These are phyloP conservation scores for Cetoscarus ocellatus DNA, from an alignment of 2,797 vertebrate species.

Conservation along the genomic window DNA sequence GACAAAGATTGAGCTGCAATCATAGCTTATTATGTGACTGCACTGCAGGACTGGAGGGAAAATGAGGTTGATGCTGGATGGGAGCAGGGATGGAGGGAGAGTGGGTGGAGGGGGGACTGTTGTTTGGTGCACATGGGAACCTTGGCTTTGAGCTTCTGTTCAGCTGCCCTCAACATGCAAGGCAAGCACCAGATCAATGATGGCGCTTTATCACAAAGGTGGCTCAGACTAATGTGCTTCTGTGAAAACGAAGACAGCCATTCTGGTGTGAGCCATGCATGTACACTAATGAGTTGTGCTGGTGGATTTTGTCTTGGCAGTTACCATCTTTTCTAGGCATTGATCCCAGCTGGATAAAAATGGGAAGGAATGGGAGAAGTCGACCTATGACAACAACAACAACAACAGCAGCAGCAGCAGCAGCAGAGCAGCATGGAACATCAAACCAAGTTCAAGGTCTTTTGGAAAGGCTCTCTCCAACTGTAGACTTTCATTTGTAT, in stretches of 20 bases:
- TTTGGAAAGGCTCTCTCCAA: conserved; percentile 50
- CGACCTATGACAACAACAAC: conserved; percentile 35
- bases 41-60: conserved; percentile 45
- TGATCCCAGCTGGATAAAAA: conserved; percentile 63
- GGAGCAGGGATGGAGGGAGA: neutral
- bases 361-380: conserved; percentile 43
- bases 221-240: conserved; percentile 72
- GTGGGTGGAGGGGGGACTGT: conserved; percentile 18
- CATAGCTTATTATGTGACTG: conserved; percentile 75
- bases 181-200: conserved; percentile 68
- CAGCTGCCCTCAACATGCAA: conserved; percentile 34
- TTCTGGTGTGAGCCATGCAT: conserved; percentile 73
- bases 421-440: conserved; percentile 45
- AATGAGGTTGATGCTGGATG: conserved; percentile 22
- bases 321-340: conserved; percentile 76
- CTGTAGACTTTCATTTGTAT: conserved; percentile 59
- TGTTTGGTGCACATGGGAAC: conserved; percentile 29
- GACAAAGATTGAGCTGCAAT: conserved; percentile 77
- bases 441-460: conserved; percentile 42
- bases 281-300: conserved; percentile 80
- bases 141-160: conserved; percentile 43
- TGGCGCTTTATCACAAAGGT: conserved; percentile 59
- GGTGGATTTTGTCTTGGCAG: conserved; percentile 71
- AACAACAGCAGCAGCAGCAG: conserved; percentile 38
- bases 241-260: conserved; percentile 68